Evolutionary conservation across 2,888 invertebrate genomes (phyloP), one percentile per base, ranked within the genome.

Genomic region (Eumerus sabulonum): DNA sequence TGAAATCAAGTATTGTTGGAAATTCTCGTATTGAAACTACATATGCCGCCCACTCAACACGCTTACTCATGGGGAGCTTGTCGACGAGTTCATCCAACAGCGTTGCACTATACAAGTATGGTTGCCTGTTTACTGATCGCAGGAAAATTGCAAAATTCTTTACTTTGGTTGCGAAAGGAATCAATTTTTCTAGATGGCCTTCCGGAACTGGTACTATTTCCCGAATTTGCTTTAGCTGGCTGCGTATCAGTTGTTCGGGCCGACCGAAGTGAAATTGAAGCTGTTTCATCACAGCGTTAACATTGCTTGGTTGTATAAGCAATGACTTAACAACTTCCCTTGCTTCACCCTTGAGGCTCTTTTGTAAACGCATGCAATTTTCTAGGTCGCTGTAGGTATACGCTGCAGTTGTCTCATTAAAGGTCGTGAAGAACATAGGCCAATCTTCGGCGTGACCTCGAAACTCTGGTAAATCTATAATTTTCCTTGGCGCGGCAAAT

Each of bases 61-160:
- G 50, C 19, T 68, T 74, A 0, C 53, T 38, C 59, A 40, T 63
- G 40, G 64, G 64, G 13, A 64, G 40, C 18, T 76, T 76, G 12
- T 1, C 5, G 1, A 76, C 18, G 11, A 76, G 19, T 18, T 76
- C 74, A 11, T 83, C 82, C 56, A 82, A 11, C 3, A 82, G 47
- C 9, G 68, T 77, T 12, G 81, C 74, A 1, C 82, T 83, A 11
- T 63, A 36, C 9, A 81, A 9, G 47, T 83, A 81, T 36, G 82
- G 81, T 35, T 77, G 40, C 0, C 60, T 76, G 44, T 77, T 64
- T 2, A 54, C 76, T 0, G 82, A 54, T 60, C 76, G 45, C 3
- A 82, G 45, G 42, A 82, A 82, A 9, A 54, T 66, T 3, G 74
- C 42, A 4, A 81, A 48, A 44, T 82, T 82, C 51, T 67, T 76